A percentile compares a stretch with the other conserved stretches of the same genome.
Evolutionary conservation across 2,888 invertebrate species (phyloP).

Genomic region (Ormyrus nitidulus): DNA sequence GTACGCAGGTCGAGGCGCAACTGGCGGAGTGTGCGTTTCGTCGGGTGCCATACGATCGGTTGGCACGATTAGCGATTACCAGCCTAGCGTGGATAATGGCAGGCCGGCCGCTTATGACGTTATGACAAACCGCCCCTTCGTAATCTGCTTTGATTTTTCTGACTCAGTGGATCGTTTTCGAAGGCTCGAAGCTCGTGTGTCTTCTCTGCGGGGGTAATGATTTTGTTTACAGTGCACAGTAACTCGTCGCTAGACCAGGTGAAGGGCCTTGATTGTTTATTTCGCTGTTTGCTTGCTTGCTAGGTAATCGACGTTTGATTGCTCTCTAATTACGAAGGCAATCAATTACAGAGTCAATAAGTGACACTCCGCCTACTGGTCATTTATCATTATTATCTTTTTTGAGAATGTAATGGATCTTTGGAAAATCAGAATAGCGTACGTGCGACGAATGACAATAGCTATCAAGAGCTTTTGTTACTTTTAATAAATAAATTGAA

Average conservation of each 20-base stretch:
- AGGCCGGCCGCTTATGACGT: conserved; percentile 57
- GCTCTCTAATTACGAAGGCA: conserved; percentile 37
- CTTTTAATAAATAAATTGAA: too few species aligned
- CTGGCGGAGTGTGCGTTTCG: neutral
- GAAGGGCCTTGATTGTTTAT: conserved; percentile 57
- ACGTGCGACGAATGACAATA: too few species aligned
- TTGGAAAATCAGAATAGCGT: too few species aligned
- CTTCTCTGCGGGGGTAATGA: conserved; percentile 64
- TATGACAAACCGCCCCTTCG: conserved; percentile 58
- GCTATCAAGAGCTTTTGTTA: too few species aligned
- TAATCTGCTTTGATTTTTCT: conserved; percentile 68
- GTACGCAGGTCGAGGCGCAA: neutral
- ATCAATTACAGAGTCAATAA: conserved; percentile 44
- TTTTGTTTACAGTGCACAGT: conserved; percentile 70
- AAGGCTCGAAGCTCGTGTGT: neutral
- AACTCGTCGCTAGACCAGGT: conserved; percentile 64
- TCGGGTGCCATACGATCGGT: conserved; percentile 8
- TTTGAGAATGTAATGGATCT: too few species aligned
- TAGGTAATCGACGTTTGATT: conserved; percentile 43
- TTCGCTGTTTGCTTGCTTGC: neutral
- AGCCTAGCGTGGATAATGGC: conserved; percentile 55
- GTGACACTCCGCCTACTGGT: conserved; percentile 8
- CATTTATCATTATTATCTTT: conserved; percentile 42
- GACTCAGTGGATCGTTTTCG: conserved; percentile 57
- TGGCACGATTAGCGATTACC: conserved; percentile 55